These are phyloP conservation scores for Castor canadensis DNA, from an alignment of 2,113 vertebrate species.

Conservation along the genomic window DNA sequence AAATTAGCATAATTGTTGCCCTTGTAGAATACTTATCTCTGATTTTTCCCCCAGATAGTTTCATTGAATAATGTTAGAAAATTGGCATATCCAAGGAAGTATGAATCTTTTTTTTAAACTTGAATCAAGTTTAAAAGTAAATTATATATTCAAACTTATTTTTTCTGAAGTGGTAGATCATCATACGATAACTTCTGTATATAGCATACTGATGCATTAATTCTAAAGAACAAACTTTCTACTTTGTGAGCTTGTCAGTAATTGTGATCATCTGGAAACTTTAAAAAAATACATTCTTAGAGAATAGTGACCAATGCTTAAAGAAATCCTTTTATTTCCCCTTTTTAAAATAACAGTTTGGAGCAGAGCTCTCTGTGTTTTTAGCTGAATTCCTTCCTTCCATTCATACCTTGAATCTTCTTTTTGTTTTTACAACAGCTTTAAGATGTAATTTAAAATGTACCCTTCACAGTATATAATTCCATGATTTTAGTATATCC, in stretches of 20 bases:
- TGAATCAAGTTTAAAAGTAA: conserved; percentile 15
- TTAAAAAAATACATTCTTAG: conserved; percentile 10
- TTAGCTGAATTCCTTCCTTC: not conserved
- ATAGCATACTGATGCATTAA: not conserved
- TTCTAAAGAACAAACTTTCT: conserved; percentile 1
- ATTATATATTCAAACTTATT: not conserved
- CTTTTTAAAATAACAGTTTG: not conserved
- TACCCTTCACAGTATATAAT: not conserved
- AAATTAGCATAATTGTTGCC: not conserved
- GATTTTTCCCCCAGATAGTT: not conserved
- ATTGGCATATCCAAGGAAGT: not conserved
- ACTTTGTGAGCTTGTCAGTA: conserved; percentile 38
- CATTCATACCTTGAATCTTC: not conserved
- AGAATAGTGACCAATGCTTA: conserved; percentile 27
- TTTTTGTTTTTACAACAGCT: conserved; percentile 5
- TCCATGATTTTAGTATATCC: not conserved
- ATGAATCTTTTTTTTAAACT: conserved; percentile 10
- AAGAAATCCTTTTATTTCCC: not conserved
- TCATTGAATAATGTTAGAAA: conserved; percentile 42
- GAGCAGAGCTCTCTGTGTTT: conserved; percentile 4
- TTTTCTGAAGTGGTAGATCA: not conserved
- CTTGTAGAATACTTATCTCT: not conserved
- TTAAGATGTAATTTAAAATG: conserved; percentile 29
- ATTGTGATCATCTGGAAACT: not conserved
- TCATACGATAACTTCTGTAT: not conserved